Base-by-base conservation (phyloP, 2,888 invertebrate genomes). In the Anthoptus insignis region DNA sequence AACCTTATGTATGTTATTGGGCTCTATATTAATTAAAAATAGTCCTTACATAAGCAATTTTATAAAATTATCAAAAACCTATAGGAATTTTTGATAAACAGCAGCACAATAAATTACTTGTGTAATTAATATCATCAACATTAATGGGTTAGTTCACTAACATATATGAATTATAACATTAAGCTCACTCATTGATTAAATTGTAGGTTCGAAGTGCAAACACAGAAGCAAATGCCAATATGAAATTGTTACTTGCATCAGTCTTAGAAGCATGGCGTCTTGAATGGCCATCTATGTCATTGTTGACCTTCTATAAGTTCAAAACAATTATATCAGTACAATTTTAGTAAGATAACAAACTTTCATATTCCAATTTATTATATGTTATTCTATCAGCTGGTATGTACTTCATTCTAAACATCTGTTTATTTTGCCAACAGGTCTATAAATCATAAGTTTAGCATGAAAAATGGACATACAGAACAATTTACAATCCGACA, bases 221-320 rank as follows among this genome's bases (percentile, higher is more conserved):
- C 85, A 87, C 84, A 88, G 76, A 91, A 89, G 88, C 89, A 76
- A 81, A 76, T 80, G 75, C 81, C 80, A 84, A 80, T 81, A 86
- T 81, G 76, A 84, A 84, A 84, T 81, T 80, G 83, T 91, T 93
- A 92, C 92, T 93, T 93, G 92, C 91, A 86, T 92, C 89, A 91
- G 83, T 88, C 86, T 90, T 86, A 89, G 91, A 81, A 88, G 90
- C 87, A 86, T 88, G 83, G 81, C 75, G 81, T 80, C 78, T 81
- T 79, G 81, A 73, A 78, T 81, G 81, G 82, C 79, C 87, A 83
- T 82, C 82, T 77, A 83, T 80, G 80, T 87, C 91, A 93, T 82
- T 93, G 92, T 87, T 92, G 92, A 76, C 90, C 91, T 89, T 93
- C 92, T 93, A 93, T 81, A 93, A 92, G 74, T 82, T 85, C 74